Conservation (phyloP, 1,140 invertebrate genomes). For the Mizuhopecten yessoensis region DNA sequence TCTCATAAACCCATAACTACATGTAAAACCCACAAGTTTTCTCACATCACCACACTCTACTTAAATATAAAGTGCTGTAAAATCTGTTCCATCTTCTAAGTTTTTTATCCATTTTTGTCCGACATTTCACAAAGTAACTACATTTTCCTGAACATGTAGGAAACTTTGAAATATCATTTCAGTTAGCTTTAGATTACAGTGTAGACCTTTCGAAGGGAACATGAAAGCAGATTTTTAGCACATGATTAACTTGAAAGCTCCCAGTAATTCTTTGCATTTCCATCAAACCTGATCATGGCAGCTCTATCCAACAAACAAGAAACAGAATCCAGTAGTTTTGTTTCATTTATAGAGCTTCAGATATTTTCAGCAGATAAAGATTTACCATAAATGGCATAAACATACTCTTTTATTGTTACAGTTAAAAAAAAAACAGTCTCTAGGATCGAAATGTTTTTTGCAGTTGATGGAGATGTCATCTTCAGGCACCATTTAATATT, state of each 20-base stretch:
- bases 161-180: constrained; percentile 14
- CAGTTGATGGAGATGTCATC: not conserved
- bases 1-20: no score
- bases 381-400: no score
- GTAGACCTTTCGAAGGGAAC: not conserved
- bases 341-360: no score
- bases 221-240: not conserved
- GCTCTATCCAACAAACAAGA: not conserved
- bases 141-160: not conserved
- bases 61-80: constrained; percentile 6
- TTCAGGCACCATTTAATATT: not conserved
- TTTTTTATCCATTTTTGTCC: not conserved
- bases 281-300: not conserved
- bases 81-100: not conserved
- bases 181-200: not conserved
- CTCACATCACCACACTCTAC: not conserved
- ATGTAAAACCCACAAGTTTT: no score
- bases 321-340: no score
- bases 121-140: not conserved
- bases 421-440: no score
- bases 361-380: no score
- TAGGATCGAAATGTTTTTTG: not conserved
- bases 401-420: no score
- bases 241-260: not conserved
- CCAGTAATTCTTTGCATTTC: not conserved